phyloP scores from a whole-genome alignment of 2,797 vertebrate species.

The Petrocephalus sullivani region DNA sequence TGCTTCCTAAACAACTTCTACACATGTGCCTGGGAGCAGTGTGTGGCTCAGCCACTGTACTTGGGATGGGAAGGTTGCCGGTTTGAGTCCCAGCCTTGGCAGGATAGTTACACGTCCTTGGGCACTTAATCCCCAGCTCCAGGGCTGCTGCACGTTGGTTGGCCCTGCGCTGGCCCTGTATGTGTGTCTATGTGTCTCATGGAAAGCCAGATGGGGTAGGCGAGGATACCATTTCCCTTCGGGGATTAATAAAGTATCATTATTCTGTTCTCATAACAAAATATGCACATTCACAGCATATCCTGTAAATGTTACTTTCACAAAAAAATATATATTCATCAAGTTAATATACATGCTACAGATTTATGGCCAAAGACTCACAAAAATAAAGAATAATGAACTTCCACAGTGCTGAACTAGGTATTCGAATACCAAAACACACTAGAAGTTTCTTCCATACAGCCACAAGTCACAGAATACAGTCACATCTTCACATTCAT shows the following conservation, averaged over 20 bases:
- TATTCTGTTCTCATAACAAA: not conserved
- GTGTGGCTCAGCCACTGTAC: too few relatives aligned
- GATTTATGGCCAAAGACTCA: not conserved
- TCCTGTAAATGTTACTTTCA: not conserved
- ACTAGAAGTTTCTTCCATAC: not conserved
- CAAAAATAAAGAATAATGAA: not conserved
- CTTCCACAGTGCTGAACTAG: not conserved
- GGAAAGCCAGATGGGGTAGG: not conserved
- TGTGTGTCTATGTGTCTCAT: not conserved
- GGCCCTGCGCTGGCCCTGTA: too few relatives aligned
- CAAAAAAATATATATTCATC: not conserved
- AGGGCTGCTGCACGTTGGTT: too few relatives aligned
- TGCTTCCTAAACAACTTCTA: too few relatives aligned
- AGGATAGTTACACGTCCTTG: too few relatives aligned
- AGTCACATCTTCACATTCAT: not conserved
- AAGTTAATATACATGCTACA: not conserved
- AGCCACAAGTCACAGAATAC: not conserved
- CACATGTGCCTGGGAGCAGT: too few relatives aligned
- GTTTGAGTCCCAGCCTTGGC: too few relatives aligned
- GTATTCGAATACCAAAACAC: not conserved
- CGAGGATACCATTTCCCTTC: not conserved
- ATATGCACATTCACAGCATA: not conserved
- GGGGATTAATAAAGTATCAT: not conserved
- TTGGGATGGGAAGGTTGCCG: too few relatives aligned
- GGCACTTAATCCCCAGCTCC: too few relatives aligned